phyloP scores from a whole-genome alignment of 1,140 invertebrate genomes.

The Heliconius melpomene region DNA sequence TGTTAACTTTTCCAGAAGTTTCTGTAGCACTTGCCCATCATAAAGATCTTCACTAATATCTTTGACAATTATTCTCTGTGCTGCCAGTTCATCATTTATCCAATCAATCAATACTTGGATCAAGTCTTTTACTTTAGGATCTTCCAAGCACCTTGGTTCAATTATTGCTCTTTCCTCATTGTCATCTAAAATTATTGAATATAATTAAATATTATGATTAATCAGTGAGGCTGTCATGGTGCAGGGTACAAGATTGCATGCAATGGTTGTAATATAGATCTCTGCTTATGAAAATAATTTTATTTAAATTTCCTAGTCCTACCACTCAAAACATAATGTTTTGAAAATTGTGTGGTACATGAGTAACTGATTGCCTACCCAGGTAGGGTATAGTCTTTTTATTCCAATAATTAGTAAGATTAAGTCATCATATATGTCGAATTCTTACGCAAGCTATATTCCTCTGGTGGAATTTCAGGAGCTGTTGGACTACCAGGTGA shows the following conservation, averaged over 20 bases:
- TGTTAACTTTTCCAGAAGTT: slow-evolving; percentile 96
- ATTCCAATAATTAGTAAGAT: too few relatives aligned
- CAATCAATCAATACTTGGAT: slow-evolving; percentile 96
- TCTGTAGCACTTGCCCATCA: slow-evolving; percentile 99
- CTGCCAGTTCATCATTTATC: slow-evolving; percentile 99
- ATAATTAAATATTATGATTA: too few relatives aligned
- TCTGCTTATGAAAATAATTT: too few relatives aligned
- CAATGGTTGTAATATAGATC: too few relatives aligned
- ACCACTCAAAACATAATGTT: too few relatives aligned
- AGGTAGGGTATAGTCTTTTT: too few relatives aligned
- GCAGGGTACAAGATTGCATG: too few relatives aligned
- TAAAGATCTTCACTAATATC: slow-evolving; percentile 98
- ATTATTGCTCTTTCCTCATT: slow-evolving; percentile 98
- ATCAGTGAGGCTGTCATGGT: too few relatives aligned
- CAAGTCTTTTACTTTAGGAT: slow-evolving; percentile 93
- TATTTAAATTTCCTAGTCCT: too few relatives aligned
- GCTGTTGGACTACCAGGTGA: slow-evolving; percentile 93
- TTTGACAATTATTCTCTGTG: slow-evolving; percentile 98
- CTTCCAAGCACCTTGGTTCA: slow-evolving; percentile 92
- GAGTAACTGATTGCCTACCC: too few relatives aligned
- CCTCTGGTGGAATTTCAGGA: slow-evolving; percentile 94
- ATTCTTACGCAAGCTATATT: slow-evolving; percentile 91
- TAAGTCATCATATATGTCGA: not conserved
- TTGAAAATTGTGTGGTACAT: too few relatives aligned
- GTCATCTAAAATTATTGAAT: slow-evolving; percentile 85